Percentiles rank a stretch among this genome's conserved stretches.
Conservation (phyloP, 2,888 invertebrate genomes). For the Mythimna ferrago region DNA sequence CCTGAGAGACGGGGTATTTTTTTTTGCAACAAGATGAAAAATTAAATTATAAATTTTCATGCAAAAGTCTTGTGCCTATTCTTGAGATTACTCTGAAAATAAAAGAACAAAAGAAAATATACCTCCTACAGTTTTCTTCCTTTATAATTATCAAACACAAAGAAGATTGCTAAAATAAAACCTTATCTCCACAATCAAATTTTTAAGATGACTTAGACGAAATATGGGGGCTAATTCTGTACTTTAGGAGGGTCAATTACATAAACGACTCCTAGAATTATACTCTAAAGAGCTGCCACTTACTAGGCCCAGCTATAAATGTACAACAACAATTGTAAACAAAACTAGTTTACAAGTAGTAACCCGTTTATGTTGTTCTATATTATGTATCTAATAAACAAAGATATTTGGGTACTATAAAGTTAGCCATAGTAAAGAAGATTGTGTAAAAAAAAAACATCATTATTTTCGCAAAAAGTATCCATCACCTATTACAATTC, state of each 20-base stretch:
- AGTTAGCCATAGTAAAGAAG: background rate
- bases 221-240: conserved; percentile 48
- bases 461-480: background rate
- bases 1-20: no score
- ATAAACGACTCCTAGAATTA: conserved; percentile 61
- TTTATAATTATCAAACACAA: conserved; percentile 44
- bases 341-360: conserved; percentile 63
- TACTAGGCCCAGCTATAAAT: conserved; percentile 62
- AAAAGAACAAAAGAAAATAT: conserved; percentile 39
- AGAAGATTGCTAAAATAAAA: conserved; percentile 41
- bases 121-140: background rate
- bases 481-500: no score
- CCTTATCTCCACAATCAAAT: conserved; percentile 43
- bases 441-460: background rate
- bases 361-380: conserved; percentile 52
- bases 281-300: conserved; percentile 68
- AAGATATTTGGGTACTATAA: conserved; percentile 30
- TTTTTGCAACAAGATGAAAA: background rate
- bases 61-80: conserved; percentile 7
- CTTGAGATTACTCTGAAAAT: conserved; percentile 17
- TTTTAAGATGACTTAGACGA: conserved; percentile 49
- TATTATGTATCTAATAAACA: conserved; percentile 56
- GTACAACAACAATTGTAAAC: conserved; percentile 69
- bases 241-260: conserved; percentile 65
- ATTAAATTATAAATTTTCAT: conserved; percentile 17